These are phyloP conservation scores for Fistularia commersonii DNA, from an alignment of 2,797 vertebrate genomes.

Conservation along the genomic window DNA sequence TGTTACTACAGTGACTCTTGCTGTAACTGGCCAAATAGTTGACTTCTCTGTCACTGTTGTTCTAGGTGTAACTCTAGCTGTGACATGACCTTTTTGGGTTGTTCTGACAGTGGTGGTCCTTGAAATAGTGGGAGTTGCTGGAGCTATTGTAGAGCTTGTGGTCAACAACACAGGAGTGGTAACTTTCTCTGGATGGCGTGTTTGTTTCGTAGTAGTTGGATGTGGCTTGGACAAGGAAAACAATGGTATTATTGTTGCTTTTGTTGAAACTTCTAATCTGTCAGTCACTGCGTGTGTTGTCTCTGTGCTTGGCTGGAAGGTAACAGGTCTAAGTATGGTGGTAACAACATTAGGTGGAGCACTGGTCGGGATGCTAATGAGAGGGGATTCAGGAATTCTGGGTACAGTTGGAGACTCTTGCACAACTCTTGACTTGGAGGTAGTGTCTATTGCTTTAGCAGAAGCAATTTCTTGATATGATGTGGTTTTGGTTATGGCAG, in stretches of 20 bases:
- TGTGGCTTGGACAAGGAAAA: constrained; percentile 16
- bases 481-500: constrained; percentile 42
- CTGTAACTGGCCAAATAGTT: constrained; percentile 25
- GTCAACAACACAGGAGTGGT: constrained; percentile 54
- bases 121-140: constrained; percentile 21
- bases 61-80: constrained; percentile 47
- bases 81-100: constrained; percentile 38
- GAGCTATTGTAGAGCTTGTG: constrained; percentile 24
- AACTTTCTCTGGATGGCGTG: constrained; percentile 41
- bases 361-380: constrained; percentile 30
- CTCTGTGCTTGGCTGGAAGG: constrained; percentile 30
- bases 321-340: constrained; percentile 42
- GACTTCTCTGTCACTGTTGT: constrained; percentile 27
- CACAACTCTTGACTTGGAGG: constrained; percentile 35
- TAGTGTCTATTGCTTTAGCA: constrained; percentile 21
- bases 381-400: constrained; percentile 26
- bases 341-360: constrained; percentile 21
- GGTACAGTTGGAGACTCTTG: constrained; percentile 7
- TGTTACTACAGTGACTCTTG: constrained; percentile 34
- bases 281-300: constrained; percentile 39
- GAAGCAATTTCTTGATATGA: constrained; percentile 25
- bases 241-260: constrained; percentile 20
- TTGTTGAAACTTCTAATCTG: constrained; percentile 46
- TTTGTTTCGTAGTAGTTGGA: constrained; percentile 31
- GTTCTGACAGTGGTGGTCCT: constrained; percentile 23